phyloP scores from a whole-genome alignment of 2,888 invertebrate genomes.

The Drosophila paramelanica region DNA sequence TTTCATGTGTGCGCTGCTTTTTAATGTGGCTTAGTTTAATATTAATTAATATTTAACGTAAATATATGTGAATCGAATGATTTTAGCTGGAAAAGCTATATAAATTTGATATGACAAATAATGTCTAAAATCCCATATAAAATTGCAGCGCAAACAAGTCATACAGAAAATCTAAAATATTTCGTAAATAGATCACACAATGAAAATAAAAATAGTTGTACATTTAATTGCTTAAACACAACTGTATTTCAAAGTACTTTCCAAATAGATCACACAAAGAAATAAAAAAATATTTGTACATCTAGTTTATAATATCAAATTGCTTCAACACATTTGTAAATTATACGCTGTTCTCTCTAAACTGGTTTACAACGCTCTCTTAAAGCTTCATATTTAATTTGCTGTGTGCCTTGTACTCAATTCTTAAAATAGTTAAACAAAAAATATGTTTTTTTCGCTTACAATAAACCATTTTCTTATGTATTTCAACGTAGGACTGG shows the following conservation, averaged over 20 bases:
- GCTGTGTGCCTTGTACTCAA: slow-evolving; percentile 64
- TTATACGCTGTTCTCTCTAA: slow-evolving; percentile 29
- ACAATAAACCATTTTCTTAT: slow-evolving; percentile 15
- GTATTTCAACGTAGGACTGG: slow-evolving; percentile 87
- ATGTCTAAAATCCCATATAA: not conserved
- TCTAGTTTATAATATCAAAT: slow-evolving; percentile 11
- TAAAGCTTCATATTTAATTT: slow-evolving; percentile 47
- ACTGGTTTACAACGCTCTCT: slow-evolving; percentile 29
- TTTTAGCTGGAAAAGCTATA: too few relatives aligned
- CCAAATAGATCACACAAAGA: slow-evolving; percentile 9
- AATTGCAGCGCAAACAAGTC: slow-evolving; percentile 22
- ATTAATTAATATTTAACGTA: not conserved
- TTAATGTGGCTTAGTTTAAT: not conserved
- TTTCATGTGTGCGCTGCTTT: slow-evolving; percentile 27
- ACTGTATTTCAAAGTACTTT: slow-evolving; percentile 14
- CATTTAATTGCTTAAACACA: slow-evolving; percentile 29
- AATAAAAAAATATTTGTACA: slow-evolving; percentile 8
- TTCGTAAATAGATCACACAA: slow-evolving; percentile 16
- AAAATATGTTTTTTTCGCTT: not conserved
- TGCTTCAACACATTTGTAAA: slow-evolving; percentile 29
- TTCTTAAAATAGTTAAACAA: not conserved
- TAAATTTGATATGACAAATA: too few relatives aligned
- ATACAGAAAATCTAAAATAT: slow-evolving; percentile 10
- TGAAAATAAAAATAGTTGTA: not conserved
- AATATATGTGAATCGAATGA: too few relatives aligned